Evolutionary conservation across 2,113 vertebrate species (phyloP), one percentile per base, ranked within the genome.

Genomic region (Nycticebus coucang): DNA sequence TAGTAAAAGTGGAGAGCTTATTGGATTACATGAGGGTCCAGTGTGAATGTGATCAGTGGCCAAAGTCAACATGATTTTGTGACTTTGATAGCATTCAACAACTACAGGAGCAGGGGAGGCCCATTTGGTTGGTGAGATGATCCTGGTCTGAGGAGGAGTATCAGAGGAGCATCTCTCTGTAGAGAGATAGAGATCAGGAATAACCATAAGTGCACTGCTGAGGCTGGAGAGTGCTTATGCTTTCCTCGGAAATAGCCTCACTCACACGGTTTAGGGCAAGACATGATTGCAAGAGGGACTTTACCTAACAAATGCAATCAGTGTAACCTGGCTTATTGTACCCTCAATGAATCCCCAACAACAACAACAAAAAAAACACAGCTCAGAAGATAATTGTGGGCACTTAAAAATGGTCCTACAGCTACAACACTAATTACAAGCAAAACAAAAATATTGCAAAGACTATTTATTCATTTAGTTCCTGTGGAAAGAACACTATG

Each of bases 241-340:
- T 92, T 90, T 95, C 66, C 79, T 96, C 50, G 71, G 71, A 81
- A 85, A 95, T 53, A 83, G 26, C 41, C 81, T 90, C 53, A 41
- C 33, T 59, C 69, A 21, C 15, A 80, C 41, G 68, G 26, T 62
- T 91, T 82, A 68, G n/a, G n/a, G n/a, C n/a, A n/a, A n/a, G n/a
- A n/a, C n/a, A n/a, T n/a, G n/a, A n/a, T n/a, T n/a, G n/a, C n/a
- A n/a, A n/a, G n/a, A n/a, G n/a, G n/a, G n/a, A n/a, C n/a, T n/a
- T n/a, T n/a, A n/a, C n/a, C n/a, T n/a, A n/a, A n/a, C n/a, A n/a
- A n/a, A n/a, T n/a, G n/a, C n/a, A n/a, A n/a, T n/a, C n/a, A n/a
- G n/a, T n/a, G n/a, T n/a, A n/a, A n/a, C n/a, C n/a, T n/a, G n/a
- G n/a, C n/a, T n/a, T n/a, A n/a, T n/a, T n/a, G n/a, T n/a, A n/a